phyloP scores from a whole-genome alignment of 2,113 vertebrate genomes.

The Eudyptes chrysolophus region DNA sequence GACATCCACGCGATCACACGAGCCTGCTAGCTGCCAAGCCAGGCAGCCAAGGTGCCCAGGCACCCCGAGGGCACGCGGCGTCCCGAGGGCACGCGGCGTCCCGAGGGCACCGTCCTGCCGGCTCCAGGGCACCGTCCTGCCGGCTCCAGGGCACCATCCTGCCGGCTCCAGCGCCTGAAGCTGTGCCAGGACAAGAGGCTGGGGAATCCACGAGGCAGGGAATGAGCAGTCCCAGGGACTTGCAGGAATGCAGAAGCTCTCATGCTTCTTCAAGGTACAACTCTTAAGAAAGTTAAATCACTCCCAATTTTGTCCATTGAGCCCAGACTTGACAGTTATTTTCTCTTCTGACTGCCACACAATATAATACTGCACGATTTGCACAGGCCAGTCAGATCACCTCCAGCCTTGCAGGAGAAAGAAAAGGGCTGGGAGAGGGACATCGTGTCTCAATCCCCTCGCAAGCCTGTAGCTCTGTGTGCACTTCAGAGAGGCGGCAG shows the following conservation, averaged over 20 bases:
- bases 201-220: not conserved
- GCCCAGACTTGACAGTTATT: not conserved
- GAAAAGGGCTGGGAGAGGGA: not conserved
- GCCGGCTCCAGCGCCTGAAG: not conserved
- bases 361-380: too few species aligned
- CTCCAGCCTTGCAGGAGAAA: not conserved
- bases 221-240: not conserved
- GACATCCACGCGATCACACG: rapidly evolving
- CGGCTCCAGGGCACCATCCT: not conserved
- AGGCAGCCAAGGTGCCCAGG: not conserved
- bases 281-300: not conserved
- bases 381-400: not conserved
- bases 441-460: not conserved
- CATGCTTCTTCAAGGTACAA: not conserved
- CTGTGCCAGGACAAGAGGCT: rapidly evolving
- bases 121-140: not conserved
- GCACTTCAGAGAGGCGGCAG: not conserved
- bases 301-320: too few species aligned
- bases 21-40: not conserved
- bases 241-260: not conserved
- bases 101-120: not conserved
- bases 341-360: not conserved
- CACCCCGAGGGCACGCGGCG: not conserved
- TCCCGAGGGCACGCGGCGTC: not conserved
- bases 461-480: too few species aligned